Base-by-base conservation (phyloP, 2,797 vertebrate species). In the Cirrhinus molitorella region DNA sequence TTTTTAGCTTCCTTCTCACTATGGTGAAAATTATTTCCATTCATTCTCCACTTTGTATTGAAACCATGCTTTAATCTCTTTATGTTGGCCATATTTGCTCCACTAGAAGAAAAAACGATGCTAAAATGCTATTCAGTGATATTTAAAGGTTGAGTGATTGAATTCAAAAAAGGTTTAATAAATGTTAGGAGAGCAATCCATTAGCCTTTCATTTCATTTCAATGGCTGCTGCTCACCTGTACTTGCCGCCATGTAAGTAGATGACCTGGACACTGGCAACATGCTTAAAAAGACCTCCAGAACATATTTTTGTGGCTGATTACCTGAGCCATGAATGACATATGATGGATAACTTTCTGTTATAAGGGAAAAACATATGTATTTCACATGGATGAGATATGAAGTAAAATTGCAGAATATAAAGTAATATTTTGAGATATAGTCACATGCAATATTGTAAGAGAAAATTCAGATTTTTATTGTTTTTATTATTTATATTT, bases 91-190 rank as follows among this genome's bases (percentile, higher is more conserved):
- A 37, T 31, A 67, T 14, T 21, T 80, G 23, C 49, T 57, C 5
- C 49, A 71, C 37, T 70, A 28, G 31, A 57, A 10, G 21, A 23
- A 23, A 75, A 43, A 16, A 2, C 34, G 5, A 81, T 25, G 28
- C 28, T 51, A 37, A 81, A 72, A 63, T 72, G 28, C 14, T 34
- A 34, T 80, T 70, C 17, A 28, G 78, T 57, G 78, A 70, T 71
- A 59, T 59, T 80, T 80, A 71, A 80, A 71, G 53, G 53, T 70
- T 70, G 49, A 28, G 6, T 45, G 8, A 61, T 61, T 61, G 13
- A 61, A 72, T 37, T 34, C 25, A 16, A n/a, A n/a, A 21, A 55
- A 14, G 51, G 31, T 37, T 37, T 55, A 74, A 74, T 74, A 55
- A n/a, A 74, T 4, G 12, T 37, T 7, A 53, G 31, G 47, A 73